Base-by-base conservation (phyloP, 2,888 invertebrate genomes). In the Nephrocerus scutellatus region DNA sequence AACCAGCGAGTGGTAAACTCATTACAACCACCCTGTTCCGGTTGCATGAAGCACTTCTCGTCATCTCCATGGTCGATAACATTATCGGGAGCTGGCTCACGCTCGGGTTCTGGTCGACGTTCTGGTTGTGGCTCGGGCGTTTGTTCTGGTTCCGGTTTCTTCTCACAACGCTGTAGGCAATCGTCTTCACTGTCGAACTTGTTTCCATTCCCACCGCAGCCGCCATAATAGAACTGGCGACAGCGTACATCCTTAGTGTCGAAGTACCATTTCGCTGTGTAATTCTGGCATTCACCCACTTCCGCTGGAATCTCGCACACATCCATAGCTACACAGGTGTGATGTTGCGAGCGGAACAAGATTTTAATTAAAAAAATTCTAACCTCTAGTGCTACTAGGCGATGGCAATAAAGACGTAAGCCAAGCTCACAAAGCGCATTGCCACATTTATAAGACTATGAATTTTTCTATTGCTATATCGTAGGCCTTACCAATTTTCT, bases 181-280 rank as follows among this genome's bases (percentile, higher is more conserved):
- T 77, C 79, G 29, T 74, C 66, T 60, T 82, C 74, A 1, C 75
- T 73, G 7, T 60, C 60, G 70, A 91, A 95, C 68, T 88, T 88
- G 67, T 93, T 95, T 3, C 75, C 77, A 59, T 96, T 97, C 19
- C 93, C 95, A 13, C 82, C 84, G 60, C 95, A 95, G 32, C 95
- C 93, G 23, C 91, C 88, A 62, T 83, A 93, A 53, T 85, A 80
- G 70, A 93, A 95, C 56, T 80, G 80, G 36, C 75, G 71, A 63
- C 95, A 96, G 22, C 72, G 72, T 44, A 77, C 74, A 30, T 79
- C 78, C 53, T 75, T 74, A 0, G 84, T 80, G 60, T 93, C 87
- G 66, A 76, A 93, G 71, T 84, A 91, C 84, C 87, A 95, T 42
- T 78, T 75, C 43, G 76, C 71, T 6, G 75, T 76, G 59, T 85